These are phyloP conservation scores for Spermophilus dauricus DNA, from an alignment of 2,113 vertebrate species.

Conservation along the genomic window DNA sequence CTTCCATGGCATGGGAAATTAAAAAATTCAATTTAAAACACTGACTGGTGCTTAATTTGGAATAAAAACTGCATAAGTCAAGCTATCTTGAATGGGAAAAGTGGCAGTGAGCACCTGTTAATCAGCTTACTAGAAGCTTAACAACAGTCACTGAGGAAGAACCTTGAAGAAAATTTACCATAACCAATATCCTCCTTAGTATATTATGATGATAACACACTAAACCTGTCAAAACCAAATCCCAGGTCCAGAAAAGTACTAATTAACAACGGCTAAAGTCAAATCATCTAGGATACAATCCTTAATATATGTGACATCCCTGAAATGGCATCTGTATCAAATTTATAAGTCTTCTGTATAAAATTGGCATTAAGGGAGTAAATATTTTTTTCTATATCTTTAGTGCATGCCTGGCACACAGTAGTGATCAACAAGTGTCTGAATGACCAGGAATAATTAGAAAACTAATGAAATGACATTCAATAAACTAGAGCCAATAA, in stretches of 20 bases:
- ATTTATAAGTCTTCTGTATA: not conserved
- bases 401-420: not conserved
- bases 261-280: constrained; percentile 4
- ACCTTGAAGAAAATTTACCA: constrained; percentile 53
- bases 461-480: not conserved
- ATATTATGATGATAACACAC: constrained; percentile 45
- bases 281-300: not conserved
- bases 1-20: not conserved
- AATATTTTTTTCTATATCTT: not conserved
- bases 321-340: constrained; percentile 44
- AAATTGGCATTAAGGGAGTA: not conserved
- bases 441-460: not conserved
- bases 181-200: constrained; percentile 15
- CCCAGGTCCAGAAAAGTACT: not conserved
- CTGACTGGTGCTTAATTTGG: constrained; percentile 13
- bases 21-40: not conserved
- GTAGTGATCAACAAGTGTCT: constrained; percentile 1
- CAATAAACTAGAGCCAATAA: constrained; percentile 51
- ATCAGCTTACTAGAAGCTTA: constrained; percentile 42
- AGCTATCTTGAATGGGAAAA: constrained; percentile 51
- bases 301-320: not conserved
- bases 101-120: not conserved
- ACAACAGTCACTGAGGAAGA: constrained; percentile 47
- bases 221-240: constrained; percentile 56
- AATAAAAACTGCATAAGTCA: constrained; percentile 55